phyloP scores from a whole-genome alignment of 2,113 vertebrate genomes.

The Urocitellus parryii region DNA sequence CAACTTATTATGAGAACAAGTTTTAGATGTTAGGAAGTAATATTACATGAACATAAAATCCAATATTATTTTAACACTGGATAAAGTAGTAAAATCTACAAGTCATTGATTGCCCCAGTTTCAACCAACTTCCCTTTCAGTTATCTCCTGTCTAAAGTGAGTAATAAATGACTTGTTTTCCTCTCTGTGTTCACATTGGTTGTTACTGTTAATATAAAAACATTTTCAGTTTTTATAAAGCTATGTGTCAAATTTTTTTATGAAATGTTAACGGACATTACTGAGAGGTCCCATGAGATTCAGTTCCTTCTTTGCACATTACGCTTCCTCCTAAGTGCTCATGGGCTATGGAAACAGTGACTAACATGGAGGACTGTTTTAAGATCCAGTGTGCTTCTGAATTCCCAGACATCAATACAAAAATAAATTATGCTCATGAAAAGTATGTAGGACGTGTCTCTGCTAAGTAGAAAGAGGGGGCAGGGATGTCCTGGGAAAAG shows the following conservation, averaged over 20 bases:
- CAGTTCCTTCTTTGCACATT: constrained; percentile 68
- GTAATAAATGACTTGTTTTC: not conserved
- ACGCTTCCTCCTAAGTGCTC: constrained; percentile 69
- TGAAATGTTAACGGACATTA: not conserved
- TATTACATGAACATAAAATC: constrained; percentile 1
- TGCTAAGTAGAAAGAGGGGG: constrained; percentile 53
- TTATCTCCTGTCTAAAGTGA: not conserved
- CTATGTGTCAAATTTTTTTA: not conserved
- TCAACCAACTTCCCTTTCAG: not conserved
- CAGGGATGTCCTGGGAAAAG: constrained; percentile 63
- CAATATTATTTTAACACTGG: constrained; percentile 32
- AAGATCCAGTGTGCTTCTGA: constrained; percentile 69
- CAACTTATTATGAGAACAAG: not conserved
- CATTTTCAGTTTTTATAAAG: not conserved
- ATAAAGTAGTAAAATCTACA: not conserved
- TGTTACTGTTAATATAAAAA: not conserved
- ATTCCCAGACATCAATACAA: constrained; percentile 82
- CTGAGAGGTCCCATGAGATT: constrained; percentile 50
- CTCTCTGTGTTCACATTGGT: not conserved
- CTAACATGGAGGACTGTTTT: constrained; percentile 72
- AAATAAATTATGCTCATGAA: constrained; percentile 81
- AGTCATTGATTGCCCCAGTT: not conserved
- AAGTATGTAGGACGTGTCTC: constrained; percentile 81
- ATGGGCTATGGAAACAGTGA: constrained; percentile 82
- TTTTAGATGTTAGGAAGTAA: constrained; percentile 41